These are phyloP conservation scores for Microvelia longipes DNA, from an alignment of 1,140 invertebrate species.

Conservation along the genomic window DNA sequence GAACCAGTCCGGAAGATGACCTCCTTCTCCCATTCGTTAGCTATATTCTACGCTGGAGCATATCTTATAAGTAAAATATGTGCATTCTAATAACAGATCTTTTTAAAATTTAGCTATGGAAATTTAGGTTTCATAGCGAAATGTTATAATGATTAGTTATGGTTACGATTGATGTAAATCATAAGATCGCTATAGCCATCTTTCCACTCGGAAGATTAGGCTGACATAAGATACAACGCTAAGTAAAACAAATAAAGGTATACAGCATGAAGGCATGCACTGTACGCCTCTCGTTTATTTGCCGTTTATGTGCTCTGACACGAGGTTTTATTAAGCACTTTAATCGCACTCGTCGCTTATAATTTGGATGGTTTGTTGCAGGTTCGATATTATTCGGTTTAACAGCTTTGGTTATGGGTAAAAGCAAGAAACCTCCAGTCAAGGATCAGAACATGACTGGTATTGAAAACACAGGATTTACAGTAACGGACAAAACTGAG, in stretches of 20 bases:
- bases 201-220: neutral
- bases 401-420: conserved; percentile 22
- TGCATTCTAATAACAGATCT: neutral
- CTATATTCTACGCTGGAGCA: conserved; percentile 73
- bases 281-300: neutral
- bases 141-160: neutral
- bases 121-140: neutral
- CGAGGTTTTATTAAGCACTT: neutral
- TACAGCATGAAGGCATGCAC: neutral
- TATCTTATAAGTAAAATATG: conserved; percentile 60
- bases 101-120: neutral
- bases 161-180: neutral
- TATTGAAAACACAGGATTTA: conserved; percentile 23
- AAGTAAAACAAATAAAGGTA: neutral
- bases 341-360: neutral
- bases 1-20: conserved; percentile 63
- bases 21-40: conserved; percentile 64
- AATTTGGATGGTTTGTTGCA: conserved; percentile 6
- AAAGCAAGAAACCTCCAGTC: conserved; percentile 11
- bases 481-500: conserved; percentile 17
- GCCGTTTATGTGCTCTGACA: no score
- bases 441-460: conserved; percentile 19
- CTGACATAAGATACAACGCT: neutral
- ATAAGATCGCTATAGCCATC: neutral
- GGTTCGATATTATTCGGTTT: conserved; percentile 24